Conservation (phyloP, 2,113 vertebrate genomes). For the Thalassarche chlororhynchos region DNA sequence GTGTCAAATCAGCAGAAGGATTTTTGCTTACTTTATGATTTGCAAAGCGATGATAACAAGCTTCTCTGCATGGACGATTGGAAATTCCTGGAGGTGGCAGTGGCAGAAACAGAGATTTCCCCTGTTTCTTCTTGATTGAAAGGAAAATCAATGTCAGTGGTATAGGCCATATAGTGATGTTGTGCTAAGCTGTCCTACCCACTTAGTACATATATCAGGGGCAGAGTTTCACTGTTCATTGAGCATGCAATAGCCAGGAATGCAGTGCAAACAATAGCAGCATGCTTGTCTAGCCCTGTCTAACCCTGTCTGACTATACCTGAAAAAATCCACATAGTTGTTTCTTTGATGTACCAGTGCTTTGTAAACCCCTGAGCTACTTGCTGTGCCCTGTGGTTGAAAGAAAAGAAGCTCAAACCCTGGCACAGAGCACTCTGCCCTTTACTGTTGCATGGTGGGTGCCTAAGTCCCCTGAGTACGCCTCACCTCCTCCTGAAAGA, state of each 20-base stretch:
- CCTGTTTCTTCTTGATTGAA: not conserved
- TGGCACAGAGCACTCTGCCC: not conserved
- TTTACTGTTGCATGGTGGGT: not conserved
- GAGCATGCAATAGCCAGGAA: not conserved
- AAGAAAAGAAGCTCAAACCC: not conserved
- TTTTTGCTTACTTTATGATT: not conserved
- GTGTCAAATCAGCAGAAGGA: not conserved
- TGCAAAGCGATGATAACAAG: not conserved
- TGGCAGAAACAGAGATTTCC: not conserved
- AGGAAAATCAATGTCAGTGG: not conserved
- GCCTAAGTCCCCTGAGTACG: not conserved
- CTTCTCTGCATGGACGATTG: not conserved
- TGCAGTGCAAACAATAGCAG: not conserved
- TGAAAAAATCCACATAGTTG: not conserved
- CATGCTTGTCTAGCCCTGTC: not conserved
- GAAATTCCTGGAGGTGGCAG: not conserved
- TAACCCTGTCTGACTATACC: not conserved
- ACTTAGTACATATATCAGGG: not conserved
- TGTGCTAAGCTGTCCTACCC: not conserved
- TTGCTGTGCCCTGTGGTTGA: not conserved
- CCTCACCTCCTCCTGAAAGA: not conserved
- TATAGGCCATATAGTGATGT: not conserved
- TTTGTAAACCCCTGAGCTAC: not conserved
- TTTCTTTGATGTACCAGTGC: not conserved
- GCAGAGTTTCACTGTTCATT: not conserved